Conservation (phyloP, 2,113 vertebrate species). For the Varanus komodoensis region DNA sequence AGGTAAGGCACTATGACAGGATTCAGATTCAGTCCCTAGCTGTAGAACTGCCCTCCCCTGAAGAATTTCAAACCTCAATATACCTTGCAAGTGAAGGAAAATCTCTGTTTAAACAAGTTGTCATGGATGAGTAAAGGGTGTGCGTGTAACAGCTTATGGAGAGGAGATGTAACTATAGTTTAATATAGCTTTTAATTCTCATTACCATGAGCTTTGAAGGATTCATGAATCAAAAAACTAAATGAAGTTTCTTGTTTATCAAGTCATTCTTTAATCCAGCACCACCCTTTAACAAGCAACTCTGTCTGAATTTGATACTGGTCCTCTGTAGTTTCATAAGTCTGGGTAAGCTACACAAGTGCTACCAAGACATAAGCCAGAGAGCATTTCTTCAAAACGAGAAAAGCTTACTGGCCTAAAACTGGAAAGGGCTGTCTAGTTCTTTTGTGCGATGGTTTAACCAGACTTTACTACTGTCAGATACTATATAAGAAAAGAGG, state of each 20-base stretch:
- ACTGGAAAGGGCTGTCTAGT: not conserved
- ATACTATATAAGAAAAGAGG: not conserved
- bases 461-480: not conserved
- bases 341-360: not conserved
- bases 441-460: not conserved
- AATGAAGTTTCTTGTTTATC: not conserved
- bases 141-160: not conserved
- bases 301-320: not conserved
- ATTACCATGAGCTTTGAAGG: not conserved
- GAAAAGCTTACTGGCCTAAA: not conserved
- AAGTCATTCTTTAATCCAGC: not conserved
- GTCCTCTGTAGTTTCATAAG: too few species aligned
- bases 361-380: not conserved
- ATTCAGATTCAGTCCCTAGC: not conserved
- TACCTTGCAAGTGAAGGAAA: not conserved
- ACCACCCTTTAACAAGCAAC: not conserved
- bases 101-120: not conserved
- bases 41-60: not conserved
- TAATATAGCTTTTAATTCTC: not conserved
- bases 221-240: not conserved
- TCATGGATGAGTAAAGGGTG: not conserved
- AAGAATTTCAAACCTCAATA: not conserved
- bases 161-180: not conserved
- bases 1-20: not conserved
- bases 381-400: not conserved